Evolutionary conservation across 92 coral and sea anemone genomes (phyloP), one percentile per base, ranked within the genome.

Genomic region (Palythoa grandis): DNA sequence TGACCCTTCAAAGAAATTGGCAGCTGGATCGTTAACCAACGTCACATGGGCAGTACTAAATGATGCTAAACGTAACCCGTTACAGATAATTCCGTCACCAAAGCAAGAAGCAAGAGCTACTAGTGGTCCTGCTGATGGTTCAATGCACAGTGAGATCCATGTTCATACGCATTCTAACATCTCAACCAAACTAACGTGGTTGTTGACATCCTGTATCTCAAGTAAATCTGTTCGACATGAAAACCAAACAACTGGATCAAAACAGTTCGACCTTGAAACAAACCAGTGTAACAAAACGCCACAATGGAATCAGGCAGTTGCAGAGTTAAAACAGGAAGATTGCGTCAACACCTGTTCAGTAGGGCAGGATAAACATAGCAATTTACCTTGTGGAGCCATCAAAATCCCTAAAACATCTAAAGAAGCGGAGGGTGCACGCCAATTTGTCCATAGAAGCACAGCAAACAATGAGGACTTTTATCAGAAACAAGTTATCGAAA

Each of bases 31-130:
- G 15, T 66, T 29, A 24, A 80, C 85, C 10, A 80, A 65, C 2
- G 74, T 80, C 73, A 66, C 85, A 11, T 80, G 85, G 85, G 72
- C 74, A 10, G 17, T 66, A 13, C 74, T 68, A 20, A 80, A 80
- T 52, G 39, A 43, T 22, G 8, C 56, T n/a, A 13, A 24, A 11
- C 43, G n/a, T 66, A 23, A 35, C 4, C 38, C 10, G 5, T 10
- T 57, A 65, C 16, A 66, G 16, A 13, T 24, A 14, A 56, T 8
- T n/a, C 37, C 58, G 39, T 43, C 74, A 67, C 22, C 58, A 10
- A 9, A 43, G 57, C 37, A 12, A 4, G 23, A 17, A 11, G 61
- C 19, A 29, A 43, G 29, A 63, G 5, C 20, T 66, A 40, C 17
- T 40, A 17, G 47, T 12, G 13, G 52, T 22, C 37, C 60, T 40